phyloP scores from a whole-genome alignment of 2,113 vertebrate genomes.

The Microcebus lehilahytsara region DNA sequence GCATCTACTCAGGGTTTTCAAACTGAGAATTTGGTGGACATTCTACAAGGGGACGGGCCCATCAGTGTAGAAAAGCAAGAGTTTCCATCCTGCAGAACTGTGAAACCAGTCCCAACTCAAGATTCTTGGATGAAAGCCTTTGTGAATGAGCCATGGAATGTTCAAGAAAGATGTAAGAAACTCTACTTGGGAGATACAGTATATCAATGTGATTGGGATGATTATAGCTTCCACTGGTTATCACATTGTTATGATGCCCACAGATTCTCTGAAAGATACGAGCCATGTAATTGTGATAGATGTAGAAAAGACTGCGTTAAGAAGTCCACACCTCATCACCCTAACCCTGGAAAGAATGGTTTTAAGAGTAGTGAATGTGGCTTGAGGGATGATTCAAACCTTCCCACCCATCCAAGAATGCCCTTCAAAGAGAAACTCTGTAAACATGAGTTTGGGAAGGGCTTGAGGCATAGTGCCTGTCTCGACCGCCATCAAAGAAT shows the following conservation, averaged over 20 bases:
- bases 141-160: neutral
- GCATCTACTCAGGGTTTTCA: neutral
- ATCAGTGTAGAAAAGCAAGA: neutral
- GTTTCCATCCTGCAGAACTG: neutral
- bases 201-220: neutral
- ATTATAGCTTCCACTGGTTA: neutral
- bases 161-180: neutral
- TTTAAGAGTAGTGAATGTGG: neutral
- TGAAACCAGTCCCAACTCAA: neutral
- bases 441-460: neutral
- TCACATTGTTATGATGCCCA: neutral
- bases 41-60: neutral
- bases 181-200: neutral
- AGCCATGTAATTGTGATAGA: neutral
- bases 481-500: neutral
- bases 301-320: neutral
- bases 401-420: neutral
- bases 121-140: neutral
- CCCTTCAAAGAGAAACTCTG: neutral
- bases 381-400: neutral
- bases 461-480: neutral
- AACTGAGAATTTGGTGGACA: neutral
- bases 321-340: neutral
- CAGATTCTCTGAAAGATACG: neutral
- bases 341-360: neutral